Evolutionary conservation across 2,113 vertebrate genomes (phyloP), one percentile per base, ranked within the genome.

Genomic region (Globicephala melas): DNA sequence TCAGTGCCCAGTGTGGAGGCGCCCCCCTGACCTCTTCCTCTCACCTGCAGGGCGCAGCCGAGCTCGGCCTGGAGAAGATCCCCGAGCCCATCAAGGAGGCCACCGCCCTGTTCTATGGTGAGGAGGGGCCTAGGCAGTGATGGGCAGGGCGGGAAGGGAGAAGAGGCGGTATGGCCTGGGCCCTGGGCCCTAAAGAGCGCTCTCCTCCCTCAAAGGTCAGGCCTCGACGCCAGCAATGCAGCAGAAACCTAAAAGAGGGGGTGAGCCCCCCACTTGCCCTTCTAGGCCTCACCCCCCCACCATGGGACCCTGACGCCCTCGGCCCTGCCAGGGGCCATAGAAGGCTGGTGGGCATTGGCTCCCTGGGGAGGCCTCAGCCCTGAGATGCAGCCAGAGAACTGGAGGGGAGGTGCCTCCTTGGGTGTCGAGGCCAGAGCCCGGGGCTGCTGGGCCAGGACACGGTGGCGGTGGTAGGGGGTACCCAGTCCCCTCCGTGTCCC

Each of bases 81-180:
- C 99, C 99, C 0, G 99, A 99, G 41, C 99, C 99, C 36, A 99
- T 99, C 98, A 99, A 99, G 97, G 99, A 99, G 98, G 99, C 99
- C 95, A 99, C 99, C 0, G 99, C 99, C 0, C 98, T 99, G 97
- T 99, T 99, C 89, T 98, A 99, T 0, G 99, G 99, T 99, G 98
- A 99, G 98, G 68, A 68, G 33, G 31, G 41, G 18, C 44, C 12
- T 50, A 5, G 5, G 25, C 62, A 6, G 3, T 2, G 10, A 15
- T 3, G 10, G 38, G 21, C 58, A 5, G 6, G 20, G 31, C 0
- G 36, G 79, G 36, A 50, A 21, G 15, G 53, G 73, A 18, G 9
- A 62, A 44, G 21, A 58, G 62, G 47, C 10, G 31, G 33, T 11
- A 6, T 33, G 20, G 21, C 25, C n/a, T 2, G 15, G 63, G 33